Evolutionary conservation across 2,113 vertebrate genomes (phyloP).

Genomic region (Progne subis): DNA sequence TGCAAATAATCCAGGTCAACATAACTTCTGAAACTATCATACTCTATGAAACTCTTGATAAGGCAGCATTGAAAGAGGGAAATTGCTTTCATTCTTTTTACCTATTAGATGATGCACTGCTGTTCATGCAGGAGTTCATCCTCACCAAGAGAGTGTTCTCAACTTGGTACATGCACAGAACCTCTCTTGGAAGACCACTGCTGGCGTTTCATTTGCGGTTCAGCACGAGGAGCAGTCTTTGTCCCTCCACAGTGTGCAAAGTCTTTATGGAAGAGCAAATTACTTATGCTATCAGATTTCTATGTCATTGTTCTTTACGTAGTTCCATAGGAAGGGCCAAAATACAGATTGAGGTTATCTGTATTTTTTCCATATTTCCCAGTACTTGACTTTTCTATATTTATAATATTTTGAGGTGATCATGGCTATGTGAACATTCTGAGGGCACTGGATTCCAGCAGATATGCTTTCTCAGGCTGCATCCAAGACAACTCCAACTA

Average conservation of each 20-base stretch:
- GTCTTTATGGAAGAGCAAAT: not conserved
- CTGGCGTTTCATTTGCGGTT: not conserved
- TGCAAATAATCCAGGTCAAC: not conserved
- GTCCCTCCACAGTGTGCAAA: not conserved
- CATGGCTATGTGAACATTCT: not conserved
- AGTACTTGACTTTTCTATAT: not conserved
- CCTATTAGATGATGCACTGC: not conserved
- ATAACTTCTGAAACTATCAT: not conserved
- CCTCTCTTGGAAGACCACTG: not conserved
- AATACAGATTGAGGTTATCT: not conserved
- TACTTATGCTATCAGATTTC: not conserved
- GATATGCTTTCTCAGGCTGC: not conserved
- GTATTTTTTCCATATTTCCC: not conserved
- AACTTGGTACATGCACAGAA: not conserved
- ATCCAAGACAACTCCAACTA: not conserved
- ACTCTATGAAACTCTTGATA: not conserved
- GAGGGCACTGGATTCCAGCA: not conserved
- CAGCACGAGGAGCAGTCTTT: fast-evolving
- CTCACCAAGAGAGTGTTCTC: not conserved
- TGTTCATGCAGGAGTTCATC: not conserved
- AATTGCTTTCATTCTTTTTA: not conserved
- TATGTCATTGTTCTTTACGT: not conserved
- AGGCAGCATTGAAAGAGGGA: not conserved
- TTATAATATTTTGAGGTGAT: not conserved
- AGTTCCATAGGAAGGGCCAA: not conserved